Percentiles rank a stretch among this genome's conserved stretches.
Conservation (phyloP, 2,113 vertebrate genomes). For the Micromys minutus region DNA sequence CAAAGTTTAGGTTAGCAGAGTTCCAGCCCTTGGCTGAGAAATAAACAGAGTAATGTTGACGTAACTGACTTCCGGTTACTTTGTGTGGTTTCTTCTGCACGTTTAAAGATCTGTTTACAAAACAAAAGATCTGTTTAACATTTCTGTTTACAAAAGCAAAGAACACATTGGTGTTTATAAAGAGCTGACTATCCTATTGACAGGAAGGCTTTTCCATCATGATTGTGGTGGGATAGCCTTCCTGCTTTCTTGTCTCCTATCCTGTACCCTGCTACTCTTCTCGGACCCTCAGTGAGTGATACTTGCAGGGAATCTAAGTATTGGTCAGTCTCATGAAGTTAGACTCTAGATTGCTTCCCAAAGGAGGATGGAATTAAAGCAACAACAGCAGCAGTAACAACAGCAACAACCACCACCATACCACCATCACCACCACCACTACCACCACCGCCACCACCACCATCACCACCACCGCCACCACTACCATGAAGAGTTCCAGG, state of each 20-base stretch:
- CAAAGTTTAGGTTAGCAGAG: constrained; percentile 66
- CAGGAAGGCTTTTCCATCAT: not conserved
- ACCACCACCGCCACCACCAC: no score
- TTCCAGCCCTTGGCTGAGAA: constrained; percentile 60
- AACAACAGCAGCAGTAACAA: no score
- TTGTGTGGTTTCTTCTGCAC: constrained; percentile 50
- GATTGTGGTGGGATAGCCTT: not conserved
- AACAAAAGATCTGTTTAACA: not conserved
- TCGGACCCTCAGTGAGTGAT: constrained; percentile 29
- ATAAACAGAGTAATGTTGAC: constrained; percentile 59
- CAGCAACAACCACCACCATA: no score
- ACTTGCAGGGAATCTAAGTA: constrained; percentile 25
- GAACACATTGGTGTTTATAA: constrained; percentile 59
- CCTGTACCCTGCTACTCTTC: not conserved
- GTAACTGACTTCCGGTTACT: constrained; percentile 67
- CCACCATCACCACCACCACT: no score
- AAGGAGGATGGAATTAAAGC: constrained; percentile 4
- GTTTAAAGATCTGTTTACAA: constrained; percentile 33
- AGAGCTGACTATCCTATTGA: constrained; percentile 26
- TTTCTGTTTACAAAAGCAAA: constrained; percentile 60
- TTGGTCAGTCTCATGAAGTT: not conserved
- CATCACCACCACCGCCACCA: no score
- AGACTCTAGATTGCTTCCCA: constrained; percentile 63
- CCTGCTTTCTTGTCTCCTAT: not conserved
- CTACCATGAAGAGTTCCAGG: not conserved